Evolutionary conservation across 1,140 invertebrate genomes (phyloP), one percentile per base, ranked within the genome.

Genomic region (Ips typographus): DNA sequence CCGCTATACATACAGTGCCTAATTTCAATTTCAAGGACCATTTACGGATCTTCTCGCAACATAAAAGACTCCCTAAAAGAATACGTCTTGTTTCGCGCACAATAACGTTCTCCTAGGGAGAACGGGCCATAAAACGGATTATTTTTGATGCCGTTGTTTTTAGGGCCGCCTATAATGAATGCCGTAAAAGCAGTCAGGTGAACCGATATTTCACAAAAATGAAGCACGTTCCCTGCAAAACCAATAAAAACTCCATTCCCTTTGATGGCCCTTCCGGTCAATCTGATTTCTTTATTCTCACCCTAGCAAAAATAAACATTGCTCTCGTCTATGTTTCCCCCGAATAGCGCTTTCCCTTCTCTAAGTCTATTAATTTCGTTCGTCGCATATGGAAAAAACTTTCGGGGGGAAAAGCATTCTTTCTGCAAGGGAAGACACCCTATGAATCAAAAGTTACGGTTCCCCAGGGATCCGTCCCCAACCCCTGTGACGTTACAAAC

Each of bases 11-110:
- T 66, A 59, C 55, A 66, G 65, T 57, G 41, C 65, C 65, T 66
- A 66, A 66, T 66, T 66, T 66, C 65, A 66, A 66, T 66, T 66
- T 66, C 65, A 66, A 44, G 65, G 65, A 40, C 56, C 65, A 66
- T 66, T 66, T 66, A 59, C 65, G 65, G 55, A 66, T 66, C 56
- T 66, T 59, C 43, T 66, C 65, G 65, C 40, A 58, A 66, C 65
- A 66, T 66, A 66, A 66, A 65, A 8, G 63, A 57, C 41, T 56
- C 36, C 63, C 40, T 42, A 39, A 65, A 66, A 59, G 55, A 66
- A 66, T 58, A 49, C 55, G 56, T 58, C 56, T 66, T 59, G 63
- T 65, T 65, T 65, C 53, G 40, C 52, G 63, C 51, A 56, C 63
- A 65, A 65, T 65, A 56, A 65, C 39, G 63, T 65, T 63, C 38